Evolutionary conservation across 2,797 vertebrate genomes (phyloP).

Genomic region (Poecile montanus): DNA sequence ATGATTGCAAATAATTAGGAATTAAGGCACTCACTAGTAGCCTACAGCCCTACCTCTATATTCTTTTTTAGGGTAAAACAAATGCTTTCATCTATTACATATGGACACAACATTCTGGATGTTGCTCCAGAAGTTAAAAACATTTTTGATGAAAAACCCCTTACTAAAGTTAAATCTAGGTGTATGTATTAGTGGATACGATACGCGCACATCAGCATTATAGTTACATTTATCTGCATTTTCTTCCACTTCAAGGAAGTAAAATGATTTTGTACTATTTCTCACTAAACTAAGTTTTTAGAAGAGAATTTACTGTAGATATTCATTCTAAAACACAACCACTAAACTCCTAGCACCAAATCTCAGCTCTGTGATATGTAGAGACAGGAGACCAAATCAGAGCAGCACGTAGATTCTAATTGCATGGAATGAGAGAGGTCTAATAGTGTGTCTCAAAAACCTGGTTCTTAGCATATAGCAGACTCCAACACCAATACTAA

Average conservation of each 20-base stretch:
- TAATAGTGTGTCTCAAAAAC: neutral
- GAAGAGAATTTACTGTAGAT: neutral
- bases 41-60: neutral
- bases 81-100: neutral
- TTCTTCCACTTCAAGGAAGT: neutral
- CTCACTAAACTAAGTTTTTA: neutral
- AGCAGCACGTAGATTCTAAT: neutral
- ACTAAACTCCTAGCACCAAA: neutral
- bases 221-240: neutral
- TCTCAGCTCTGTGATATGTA: neutral
- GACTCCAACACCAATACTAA: neutral
- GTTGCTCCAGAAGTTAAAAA: neutral
- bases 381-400: neutral
- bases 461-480: neutral
- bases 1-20: neutral
- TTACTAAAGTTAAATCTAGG: neutral
- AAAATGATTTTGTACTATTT: neutral
- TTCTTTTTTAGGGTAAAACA: neutral
- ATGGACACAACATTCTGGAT: neutral
- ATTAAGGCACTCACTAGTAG: neutral
- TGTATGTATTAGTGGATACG: neutral
- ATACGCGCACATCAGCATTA: neutral
- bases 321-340: neutral
- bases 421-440: neutral
- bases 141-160: neutral